Evolutionary conservation across 2,888 invertebrate genomes (phyloP).

Genomic region (Papilio demoleus): DNA sequence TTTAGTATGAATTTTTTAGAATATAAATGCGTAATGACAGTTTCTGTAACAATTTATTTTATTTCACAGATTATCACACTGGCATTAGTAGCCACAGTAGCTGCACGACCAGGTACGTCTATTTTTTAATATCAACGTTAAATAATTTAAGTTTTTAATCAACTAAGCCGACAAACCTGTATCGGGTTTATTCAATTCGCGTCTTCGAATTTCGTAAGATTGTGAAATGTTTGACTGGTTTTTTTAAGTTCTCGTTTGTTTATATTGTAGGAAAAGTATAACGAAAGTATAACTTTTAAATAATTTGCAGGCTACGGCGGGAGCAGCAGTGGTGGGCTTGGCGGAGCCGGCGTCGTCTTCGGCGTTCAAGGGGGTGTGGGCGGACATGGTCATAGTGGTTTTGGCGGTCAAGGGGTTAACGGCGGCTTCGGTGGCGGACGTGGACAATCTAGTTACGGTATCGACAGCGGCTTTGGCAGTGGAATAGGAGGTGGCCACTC

Average conservation of each 20-base stretch:
- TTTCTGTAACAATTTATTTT: neutral
- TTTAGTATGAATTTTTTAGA: no score
- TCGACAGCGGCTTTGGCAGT: slow-evolving; percentile 8
- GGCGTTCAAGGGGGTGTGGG: neutral
- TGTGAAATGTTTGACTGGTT: no score
- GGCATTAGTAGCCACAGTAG: slow-evolving; percentile 25
- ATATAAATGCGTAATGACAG: neutral
- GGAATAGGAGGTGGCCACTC: slow-evolving; percentile 32
- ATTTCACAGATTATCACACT: slow-evolving; percentile 35
- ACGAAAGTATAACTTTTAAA: neutral
- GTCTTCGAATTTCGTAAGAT: no score
- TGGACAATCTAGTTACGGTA: neutral
- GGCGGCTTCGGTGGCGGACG: neutral
- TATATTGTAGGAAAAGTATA: neutral
- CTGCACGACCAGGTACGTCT: slow-evolving; percentile 34
- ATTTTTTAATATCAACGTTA: neutral
- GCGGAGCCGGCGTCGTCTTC: neutral
- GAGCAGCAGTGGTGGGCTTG: slow-evolving; percentile 1
- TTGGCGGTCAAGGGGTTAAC: neutral
- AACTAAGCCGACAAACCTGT: neutral
- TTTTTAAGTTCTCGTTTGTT: no score
- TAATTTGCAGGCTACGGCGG: slow-evolving; percentile 9
- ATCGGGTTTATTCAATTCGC: neutral
- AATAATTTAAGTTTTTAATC: neutral
- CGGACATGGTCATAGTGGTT: slow-evolving; percentile 6